Conservation (phyloP, 2,888 invertebrate species). For the Trachelus troglodyta region DNA sequence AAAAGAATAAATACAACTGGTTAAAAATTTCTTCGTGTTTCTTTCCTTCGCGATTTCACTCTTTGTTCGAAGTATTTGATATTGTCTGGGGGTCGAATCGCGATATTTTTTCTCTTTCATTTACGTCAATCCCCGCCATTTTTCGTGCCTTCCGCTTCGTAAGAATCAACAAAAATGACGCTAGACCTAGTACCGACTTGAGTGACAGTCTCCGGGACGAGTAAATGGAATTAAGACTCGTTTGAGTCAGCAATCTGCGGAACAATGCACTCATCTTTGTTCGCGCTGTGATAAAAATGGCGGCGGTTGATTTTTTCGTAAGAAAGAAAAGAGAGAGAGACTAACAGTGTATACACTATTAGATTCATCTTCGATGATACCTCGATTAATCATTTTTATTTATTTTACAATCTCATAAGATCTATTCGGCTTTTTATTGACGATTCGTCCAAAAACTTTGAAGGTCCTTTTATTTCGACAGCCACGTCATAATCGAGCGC, state of each 20-base stretch:
- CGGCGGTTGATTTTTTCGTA: background rate
- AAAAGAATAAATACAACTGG: background rate
- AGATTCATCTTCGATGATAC: background rate
- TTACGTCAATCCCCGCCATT: background rate
- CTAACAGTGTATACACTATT: background rate
- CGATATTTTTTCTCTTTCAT: background rate
- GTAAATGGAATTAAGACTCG: background rate
- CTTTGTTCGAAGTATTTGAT: background rate
- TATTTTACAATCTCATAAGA: background rate
- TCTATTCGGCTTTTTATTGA: background rate
- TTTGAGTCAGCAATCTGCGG: background rate
- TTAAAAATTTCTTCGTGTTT: background rate
- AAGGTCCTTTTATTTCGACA: constrained; percentile 2
- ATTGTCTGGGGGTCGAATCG: background rate
- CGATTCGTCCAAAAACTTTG: background rate
- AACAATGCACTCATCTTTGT: background rate
- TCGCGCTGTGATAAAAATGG: background rate
- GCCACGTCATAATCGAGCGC: background rate
- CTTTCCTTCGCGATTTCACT: background rate
- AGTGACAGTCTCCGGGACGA: background rate
- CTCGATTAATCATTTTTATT: background rate
- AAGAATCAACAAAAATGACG: background rate
- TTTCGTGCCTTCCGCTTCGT: background rate
- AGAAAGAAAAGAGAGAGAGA: background rate
- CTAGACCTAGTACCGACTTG: background rate